Evolutionary conservation across 1,140 invertebrate species (phyloP), one percentile per base, ranked within the genome.

Genomic region (Plectrocnemia conspersa): DNA sequence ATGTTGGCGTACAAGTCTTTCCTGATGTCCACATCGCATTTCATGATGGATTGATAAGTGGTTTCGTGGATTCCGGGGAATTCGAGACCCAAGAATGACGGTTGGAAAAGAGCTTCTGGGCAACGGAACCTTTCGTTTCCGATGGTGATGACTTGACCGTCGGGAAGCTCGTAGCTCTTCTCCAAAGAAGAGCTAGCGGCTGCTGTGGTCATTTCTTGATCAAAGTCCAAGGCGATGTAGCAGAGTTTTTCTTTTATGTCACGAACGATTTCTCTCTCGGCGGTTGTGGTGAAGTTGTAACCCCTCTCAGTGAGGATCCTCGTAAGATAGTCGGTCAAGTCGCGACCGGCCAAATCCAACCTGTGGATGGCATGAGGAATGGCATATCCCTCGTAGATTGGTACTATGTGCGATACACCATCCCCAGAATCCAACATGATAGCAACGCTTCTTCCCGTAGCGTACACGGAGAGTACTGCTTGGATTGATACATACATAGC

Each of bases 101-200:
- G 89, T 69, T 92, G 89, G 85, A 93, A 93, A 64, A 94, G 78
- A 58, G 91, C 88, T 74, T 94, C 91, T 27, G 91, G 91, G 71
- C 88, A 93, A 73, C 92, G 84, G 89, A 96, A 93, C 62, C 92
- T 78, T 73, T 95, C 92, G 77, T 93, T 93, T 56, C 91, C 91
- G 68, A 95, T 93, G 68, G 90, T 94, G 76, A 94, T 92, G 62
- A 94, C 89, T 74, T 90, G 89, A 64, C 85, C 89, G 76, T 90
- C 89, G 68, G 87, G 89, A 61, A 91, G 79, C 72, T 91, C 88
- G 65, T 91, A 91, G 52, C 81, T 84, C 74, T 92, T 92, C 73
- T 91, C 89, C 64, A 93, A 75, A 5, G 88, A 90, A 61, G 83
- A 89, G 66, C 86, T 89, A 62, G 86, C 83, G 56, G 90, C 88